Evolutionary conservation across 2,888 invertebrate species (phyloP), one percentile per base, ranked within the genome.

Genomic region (Cephus pulcher): DNA sequence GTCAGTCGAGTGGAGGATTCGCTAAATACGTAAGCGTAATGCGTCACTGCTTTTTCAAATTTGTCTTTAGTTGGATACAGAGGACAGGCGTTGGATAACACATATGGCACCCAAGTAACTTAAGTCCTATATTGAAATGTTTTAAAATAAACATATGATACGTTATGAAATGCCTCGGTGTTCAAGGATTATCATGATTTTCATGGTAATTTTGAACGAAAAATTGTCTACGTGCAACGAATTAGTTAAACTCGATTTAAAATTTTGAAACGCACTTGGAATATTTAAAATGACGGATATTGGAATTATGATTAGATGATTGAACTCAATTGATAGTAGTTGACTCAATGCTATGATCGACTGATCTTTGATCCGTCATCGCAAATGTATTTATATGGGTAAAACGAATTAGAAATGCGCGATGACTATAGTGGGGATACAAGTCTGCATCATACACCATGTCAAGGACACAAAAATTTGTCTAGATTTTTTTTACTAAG

Each of bases 381-480:
- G 75, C 34, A 23, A 70, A 73, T 78, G 75, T 78, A 56, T 78
- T 78, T 40, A 78, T 78, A 73, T 75, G 76, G 73, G 75, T 56
- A 73, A 40, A 73, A 78, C 56, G 73, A 69, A 78, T 78, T 73
- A 75, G 73, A 76, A 75, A 75, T 78, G 75, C 74, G 56, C 9
- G 56, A 56, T 23, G 56, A 56, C 23, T 56, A 56, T 56, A 56
- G 56, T 56, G 56, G 56, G 56, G 56, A 40, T 15, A 40, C 40
- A 23, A 40, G 9, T 56, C 56, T 56, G 23, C 9, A 56, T 6
- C 6, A 40, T 56, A 56, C 56, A 23, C 1, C 56, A 56, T 23
- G 23, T 56, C 56, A 56, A 23, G 56, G 23, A 56, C 23, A 23
- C 9, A 9, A 23, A 56, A 23, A 56, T 56, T 23, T 56, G 23